Conservation (phyloP, 2,797 vertebrate genomes). For the Gambusia yucatana region DNA sequence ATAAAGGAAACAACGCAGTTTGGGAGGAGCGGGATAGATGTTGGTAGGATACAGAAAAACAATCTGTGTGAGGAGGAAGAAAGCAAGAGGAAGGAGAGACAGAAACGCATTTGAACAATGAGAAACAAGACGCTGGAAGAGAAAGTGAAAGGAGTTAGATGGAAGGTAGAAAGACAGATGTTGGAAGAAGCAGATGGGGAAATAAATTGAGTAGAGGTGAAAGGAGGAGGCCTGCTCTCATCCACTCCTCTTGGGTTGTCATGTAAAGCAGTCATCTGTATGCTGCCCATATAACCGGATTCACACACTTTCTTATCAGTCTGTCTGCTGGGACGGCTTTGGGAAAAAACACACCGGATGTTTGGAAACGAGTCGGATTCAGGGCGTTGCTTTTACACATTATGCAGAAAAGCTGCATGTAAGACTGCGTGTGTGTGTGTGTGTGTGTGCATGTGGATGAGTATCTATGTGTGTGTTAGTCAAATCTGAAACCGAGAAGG, state of each 20-base stretch:
- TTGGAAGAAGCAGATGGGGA: constrained; percentile 50
- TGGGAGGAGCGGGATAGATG: constrained; percentile 4
- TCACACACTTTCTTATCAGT: constrained; percentile 10
- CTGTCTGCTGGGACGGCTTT: constrained; percentile 9
- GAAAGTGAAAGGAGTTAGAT: constrained; percentile 13
- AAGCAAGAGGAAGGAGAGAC: constrained; percentile 18
- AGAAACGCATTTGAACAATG: constrained; percentile 15
- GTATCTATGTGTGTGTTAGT: not conserved
- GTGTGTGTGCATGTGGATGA: too few species aligned
- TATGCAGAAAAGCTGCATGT: not conserved
- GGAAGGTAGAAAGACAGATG: constrained; percentile 29
- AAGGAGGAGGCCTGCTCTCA: constrained; percentile 38
- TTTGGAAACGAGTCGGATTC: constrained; percentile 1
- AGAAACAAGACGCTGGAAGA: constrained; percentile 21
- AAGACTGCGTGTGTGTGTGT: not conserved
- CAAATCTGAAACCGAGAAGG: not conserved
- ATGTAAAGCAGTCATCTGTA: constrained; percentile 56
- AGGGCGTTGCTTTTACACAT: not conserved
- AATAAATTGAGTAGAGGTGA: constrained; percentile 45
- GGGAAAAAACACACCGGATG: not conserved
- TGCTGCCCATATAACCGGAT: constrained; percentile 34
- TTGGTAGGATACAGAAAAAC: constrained; percentile 41
- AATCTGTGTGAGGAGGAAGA: constrained; percentile 32
- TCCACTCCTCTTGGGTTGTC: constrained; percentile 36
- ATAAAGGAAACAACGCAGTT: constrained; percentile 34